Conservation (phyloP, 2,888 invertebrate species). For the Candidula unifasciata region DNA sequence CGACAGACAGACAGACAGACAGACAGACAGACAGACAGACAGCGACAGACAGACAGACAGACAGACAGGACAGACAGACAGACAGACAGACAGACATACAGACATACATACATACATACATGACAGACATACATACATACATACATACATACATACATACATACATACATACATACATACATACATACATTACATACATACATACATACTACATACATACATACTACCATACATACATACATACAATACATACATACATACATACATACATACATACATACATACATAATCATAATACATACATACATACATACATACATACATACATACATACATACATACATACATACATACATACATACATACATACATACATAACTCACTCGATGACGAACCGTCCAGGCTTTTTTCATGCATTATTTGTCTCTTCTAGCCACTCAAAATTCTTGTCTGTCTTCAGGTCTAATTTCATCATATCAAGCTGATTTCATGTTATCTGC, state of each 20-base stretch:
- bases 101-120: too few species aligned
- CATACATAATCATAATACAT: not conserved
- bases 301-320: conserved; percentile 12
- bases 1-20: conserved; percentile 4
- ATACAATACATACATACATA: not conserved
- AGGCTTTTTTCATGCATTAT: too few species aligned
- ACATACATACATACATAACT: conserved; percentile 23
- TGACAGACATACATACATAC: not conserved
- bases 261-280: not conserved
- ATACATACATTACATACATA: not conserved
- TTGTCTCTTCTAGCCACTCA: too few species aligned
- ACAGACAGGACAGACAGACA: not conserved
- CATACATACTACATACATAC: not conserved
- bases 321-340: conserved; percentile 13
- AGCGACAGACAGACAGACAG: too few species aligned
- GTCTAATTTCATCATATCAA: too few species aligned
- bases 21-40: conserved; percentile 1
- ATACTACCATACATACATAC: not conserved
- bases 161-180: not conserved
- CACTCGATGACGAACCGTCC: too few species aligned
- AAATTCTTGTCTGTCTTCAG: too few species aligned
- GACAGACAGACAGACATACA: not conserved
- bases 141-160: not conserved
- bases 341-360: conserved; percentile 12
- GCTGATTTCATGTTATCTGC: too few species aligned